phyloP scores from a whole-genome alignment of 2,797 vertebrate genomes.

The Thaleichthys pacificus region DNA sequence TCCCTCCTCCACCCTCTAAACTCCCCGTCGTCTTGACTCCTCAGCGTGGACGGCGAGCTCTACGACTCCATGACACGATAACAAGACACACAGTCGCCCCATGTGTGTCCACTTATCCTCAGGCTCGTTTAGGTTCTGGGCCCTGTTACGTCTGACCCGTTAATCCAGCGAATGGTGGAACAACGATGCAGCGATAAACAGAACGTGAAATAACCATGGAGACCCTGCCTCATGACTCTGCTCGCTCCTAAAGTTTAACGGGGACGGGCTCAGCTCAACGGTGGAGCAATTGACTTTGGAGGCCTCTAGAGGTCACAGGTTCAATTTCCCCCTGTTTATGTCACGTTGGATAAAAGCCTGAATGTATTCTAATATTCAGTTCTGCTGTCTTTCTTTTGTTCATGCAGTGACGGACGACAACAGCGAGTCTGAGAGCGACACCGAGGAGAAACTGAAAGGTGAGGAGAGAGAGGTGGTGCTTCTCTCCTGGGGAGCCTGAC shows the following conservation, averaged over 20 bases:
- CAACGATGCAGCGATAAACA: too few species aligned
- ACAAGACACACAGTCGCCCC: conserved; percentile 10
- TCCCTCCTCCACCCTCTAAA: background rate
- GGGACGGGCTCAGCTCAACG: background rate
- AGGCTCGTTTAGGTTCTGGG: conserved; percentile 42
- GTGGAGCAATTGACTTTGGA: background rate
- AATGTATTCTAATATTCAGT: conserved; percentile 9
- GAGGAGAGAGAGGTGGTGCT: conserved; percentile 21
- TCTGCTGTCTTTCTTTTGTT: conserved; percentile 21
- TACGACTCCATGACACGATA: conserved; percentile 6
- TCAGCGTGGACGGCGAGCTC: conserved; percentile 9
- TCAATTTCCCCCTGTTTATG: background rate
- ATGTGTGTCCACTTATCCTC: conserved; percentile 42
- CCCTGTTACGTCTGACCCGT: conserved; percentile 40
- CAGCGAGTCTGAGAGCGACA: conserved; percentile 97
- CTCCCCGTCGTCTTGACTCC: background rate
- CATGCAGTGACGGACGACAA: conserved; percentile 90
- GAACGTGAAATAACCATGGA: too few species aligned
- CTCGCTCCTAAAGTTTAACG: too few species aligned
- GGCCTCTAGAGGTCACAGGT: too few species aligned
- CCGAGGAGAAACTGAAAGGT: conserved; percentile 96
- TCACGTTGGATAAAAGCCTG: conserved; percentile 32
- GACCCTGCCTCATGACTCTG: too few species aligned
- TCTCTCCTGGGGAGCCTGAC: background rate
- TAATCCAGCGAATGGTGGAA: conserved; percentile 28